Percentiles rank a stretch among this genome's conserved stretches.
Conservation (phyloP, 2,797 vertebrate species). For the Uromys caudimaculatus region DNA sequence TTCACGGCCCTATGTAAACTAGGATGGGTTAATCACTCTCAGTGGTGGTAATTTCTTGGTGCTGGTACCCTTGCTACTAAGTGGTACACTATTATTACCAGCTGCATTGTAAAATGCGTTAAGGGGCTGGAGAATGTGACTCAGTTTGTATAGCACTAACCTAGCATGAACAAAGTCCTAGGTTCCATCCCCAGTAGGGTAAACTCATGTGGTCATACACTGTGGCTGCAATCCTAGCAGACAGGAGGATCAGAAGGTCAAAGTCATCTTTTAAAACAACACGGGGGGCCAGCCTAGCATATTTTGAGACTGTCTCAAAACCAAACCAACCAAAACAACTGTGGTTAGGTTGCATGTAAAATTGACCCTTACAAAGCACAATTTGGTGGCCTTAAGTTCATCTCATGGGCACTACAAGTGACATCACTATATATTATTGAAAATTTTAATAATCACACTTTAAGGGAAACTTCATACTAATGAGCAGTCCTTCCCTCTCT, state of each 20-base stretch:
- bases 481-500: not conserved
- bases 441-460: not conserved
- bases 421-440: constrained; percentile 27
- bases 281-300: not conserved
- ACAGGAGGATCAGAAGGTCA: not conserved
- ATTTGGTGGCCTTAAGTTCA: not conserved
- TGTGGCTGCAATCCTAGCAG: not conserved
- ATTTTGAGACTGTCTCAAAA: not conserved
- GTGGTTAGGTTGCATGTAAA: not conserved
- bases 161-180: not conserved
- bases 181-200: not conserved
- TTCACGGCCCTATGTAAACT: not conserved
- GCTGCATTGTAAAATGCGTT: not conserved
- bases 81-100: not conserved
- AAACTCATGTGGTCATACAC: not conserved
- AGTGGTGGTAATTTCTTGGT: not conserved
- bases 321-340: not conserved
- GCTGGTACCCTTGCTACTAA: not conserved
- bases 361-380: not conserved
- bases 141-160: not conserved
- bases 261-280: not conserved
- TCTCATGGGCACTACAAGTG: not conserved
- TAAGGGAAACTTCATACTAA: not conserved
- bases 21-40: not conserved
- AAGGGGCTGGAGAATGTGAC: not conserved